These are phyloP conservation scores for Galerucella calmariensis DNA, from an alignment of 2,888 invertebrate genomes.

Conservation along the genomic window DNA sequence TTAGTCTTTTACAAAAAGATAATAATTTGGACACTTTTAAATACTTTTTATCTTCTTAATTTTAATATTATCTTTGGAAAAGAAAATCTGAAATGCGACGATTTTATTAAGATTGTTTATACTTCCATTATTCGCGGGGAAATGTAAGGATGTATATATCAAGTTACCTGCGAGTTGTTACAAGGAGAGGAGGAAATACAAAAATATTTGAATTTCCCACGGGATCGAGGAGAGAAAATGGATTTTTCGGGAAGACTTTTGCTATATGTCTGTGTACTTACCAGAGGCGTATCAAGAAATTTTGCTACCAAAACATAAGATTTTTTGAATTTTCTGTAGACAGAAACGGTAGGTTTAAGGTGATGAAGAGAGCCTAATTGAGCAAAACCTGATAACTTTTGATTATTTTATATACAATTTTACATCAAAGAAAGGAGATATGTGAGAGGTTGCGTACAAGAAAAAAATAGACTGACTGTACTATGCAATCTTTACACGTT, in stretches of 20 bases:
- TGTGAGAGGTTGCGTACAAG: no score
- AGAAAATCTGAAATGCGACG: conserved; percentile 51
- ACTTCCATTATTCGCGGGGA: conserved; percentile 57
- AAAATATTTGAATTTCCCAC: conserved; percentile 63
- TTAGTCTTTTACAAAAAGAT: neutral
- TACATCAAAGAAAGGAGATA: no score
- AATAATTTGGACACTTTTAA: neutral
- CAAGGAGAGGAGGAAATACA: conserved; percentile 51
- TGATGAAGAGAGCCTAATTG: no score
- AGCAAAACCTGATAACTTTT: no score
- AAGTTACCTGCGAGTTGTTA: conserved; percentile 56
- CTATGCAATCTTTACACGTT: no score
- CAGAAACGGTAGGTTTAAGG: no score
- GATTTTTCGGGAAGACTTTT: conserved; percentile 56
- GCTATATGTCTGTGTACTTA: conserved; percentile 44
- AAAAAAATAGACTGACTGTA: no score
- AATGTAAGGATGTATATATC: conserved; percentile 54
- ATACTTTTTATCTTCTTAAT: conserved; percentile 37
- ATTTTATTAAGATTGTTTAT: conserved; percentile 35
- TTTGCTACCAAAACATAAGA: neutral
- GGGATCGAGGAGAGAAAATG: conserved; percentile 58
- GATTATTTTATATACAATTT: no score
- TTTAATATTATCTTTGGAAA: conserved; percentile 60
- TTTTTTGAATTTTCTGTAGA: neutral
- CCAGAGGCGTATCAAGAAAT: neutral